Conservation (phyloP, 1,140 invertebrate species). For the Bombus soroeensis region DNA sequence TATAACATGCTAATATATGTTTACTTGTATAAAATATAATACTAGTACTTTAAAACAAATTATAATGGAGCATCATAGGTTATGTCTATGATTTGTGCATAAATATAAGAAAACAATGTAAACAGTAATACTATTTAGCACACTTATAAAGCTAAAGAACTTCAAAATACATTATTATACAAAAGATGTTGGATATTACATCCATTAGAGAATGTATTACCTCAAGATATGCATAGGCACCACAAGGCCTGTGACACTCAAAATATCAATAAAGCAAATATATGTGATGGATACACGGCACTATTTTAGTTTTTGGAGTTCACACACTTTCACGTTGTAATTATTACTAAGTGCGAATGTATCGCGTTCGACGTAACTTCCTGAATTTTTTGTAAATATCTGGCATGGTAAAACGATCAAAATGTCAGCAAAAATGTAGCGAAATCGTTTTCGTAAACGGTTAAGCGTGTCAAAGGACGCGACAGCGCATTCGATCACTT, state of each 20-base stretch:
- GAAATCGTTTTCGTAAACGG: conserved; percentile 71
- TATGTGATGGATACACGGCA: conserved; percentile 69
- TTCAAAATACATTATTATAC: neutral
- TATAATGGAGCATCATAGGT: conserved; percentile 60
- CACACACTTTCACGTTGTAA: conserved; percentile 47
- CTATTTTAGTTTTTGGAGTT: conserved; percentile 57
- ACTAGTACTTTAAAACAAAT: conserved; percentile 10
- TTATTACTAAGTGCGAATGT: conserved; percentile 65
- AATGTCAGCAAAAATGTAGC: conserved; percentile 61
- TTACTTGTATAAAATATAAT: neutral
- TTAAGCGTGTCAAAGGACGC: conserved; percentile 79
- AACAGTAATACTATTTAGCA: conserved; percentile 69
- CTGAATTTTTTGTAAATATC: conserved; percentile 56
- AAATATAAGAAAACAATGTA: conserved; percentile 70
- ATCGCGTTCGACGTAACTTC: conserved; percentile 67
- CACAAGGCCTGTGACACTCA: conserved; percentile 76
- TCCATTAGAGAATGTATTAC: conserved; percentile 64
- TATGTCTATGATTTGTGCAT: conserved; percentile 65
- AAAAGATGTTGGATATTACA: neutral
- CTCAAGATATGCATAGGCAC: conserved; percentile 81
- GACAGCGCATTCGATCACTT: conserved; percentile 65
- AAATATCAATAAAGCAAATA: conserved; percentile 80
- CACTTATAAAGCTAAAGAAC: neutral
- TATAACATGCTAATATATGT: neutral
- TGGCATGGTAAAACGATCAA: conserved; percentile 70